A percentile compares a stretch with the other conserved stretches of the same genome.
Conservation (phyloP, 2,113 vertebrate species). For the Gavia stellata region DNA sequence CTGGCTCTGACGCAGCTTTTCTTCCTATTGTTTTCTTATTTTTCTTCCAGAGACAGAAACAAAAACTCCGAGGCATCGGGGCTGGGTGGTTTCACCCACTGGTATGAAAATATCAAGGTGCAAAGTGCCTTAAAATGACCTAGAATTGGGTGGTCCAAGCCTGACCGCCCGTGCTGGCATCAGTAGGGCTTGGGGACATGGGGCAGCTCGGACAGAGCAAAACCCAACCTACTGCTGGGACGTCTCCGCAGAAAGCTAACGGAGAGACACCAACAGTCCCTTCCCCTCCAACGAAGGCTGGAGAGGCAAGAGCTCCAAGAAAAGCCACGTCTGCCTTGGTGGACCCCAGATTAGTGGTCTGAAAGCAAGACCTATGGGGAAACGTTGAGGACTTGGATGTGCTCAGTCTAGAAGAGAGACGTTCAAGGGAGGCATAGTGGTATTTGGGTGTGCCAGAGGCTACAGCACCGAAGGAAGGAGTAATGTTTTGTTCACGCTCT, state of each 20-base stretch:
- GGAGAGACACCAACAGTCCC: neutral
- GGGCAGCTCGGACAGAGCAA: neutral
- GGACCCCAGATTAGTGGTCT: fast-evolving
- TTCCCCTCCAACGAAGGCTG: fast-evolving
- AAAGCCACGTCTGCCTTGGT: neutral
- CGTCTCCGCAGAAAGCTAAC: fast-evolving
- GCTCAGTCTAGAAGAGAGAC: neutral
- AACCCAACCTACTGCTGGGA: neutral
- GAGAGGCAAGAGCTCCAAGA: neutral
- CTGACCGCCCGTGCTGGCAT: fast-evolving
- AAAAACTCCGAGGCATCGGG: fast-evolving
- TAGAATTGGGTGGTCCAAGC: fast-evolving
- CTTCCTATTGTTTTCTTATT: neutral
- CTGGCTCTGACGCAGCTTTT: slow-evolving; percentile 27
- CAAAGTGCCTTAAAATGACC: neutral
- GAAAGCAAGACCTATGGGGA: neutral
- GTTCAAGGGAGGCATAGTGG: neutral
- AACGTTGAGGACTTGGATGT: fast-evolving
- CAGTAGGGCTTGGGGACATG: fast-evolving
- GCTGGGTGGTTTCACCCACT: neutral
- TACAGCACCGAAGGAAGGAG: neutral
- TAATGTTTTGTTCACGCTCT: neutral
- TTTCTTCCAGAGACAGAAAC: neutral
- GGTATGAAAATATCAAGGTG: neutral
- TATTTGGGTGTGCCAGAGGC: neutral